Percentiles rank a stretch among this genome's conserved stretches.
Evolutionary conservation across 2,113 vertebrate genomes (phyloP).

Genomic region (Cryptotis parvus): DNA sequence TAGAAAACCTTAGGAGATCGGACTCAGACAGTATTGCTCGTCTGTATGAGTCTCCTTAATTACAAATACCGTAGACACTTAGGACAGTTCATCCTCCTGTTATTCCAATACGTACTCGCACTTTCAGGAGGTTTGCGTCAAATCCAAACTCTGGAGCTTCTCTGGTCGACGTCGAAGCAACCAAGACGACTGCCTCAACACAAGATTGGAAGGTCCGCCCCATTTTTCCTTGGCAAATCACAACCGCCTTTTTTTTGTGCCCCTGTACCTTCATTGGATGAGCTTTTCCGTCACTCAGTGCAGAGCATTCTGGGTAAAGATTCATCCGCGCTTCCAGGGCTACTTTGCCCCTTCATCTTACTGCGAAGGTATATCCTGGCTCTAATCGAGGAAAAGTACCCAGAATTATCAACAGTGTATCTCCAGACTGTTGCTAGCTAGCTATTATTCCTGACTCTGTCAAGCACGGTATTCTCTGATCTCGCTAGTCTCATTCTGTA

Average conservation of each 20-base stretch:
- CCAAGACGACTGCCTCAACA: neutral
- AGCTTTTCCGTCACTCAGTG: neutral
- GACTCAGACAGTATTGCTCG: too few species aligned
- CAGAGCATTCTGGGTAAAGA: slow-evolving; percentile 27
- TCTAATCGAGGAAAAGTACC: neutral
- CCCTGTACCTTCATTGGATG: neutral
- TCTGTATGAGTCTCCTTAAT: too few species aligned
- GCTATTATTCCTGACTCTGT: neutral
- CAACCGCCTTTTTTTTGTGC: neutral
- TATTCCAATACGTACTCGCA: too few species aligned
- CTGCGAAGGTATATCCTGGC: too few species aligned
- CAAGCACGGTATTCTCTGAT: neutral
- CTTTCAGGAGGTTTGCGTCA: neutral
- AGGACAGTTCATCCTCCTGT: too few species aligned
- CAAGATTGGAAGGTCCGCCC: neutral
- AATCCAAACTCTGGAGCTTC: neutral
- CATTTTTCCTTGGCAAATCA: neutral
- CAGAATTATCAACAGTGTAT: neutral
- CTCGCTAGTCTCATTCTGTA: neutral
- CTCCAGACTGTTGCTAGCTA: neutral
- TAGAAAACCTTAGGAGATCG: too few species aligned
- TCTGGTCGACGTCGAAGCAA: rapidly evolving
- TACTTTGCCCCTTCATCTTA: rapidly evolving
- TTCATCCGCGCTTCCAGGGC: neutral
- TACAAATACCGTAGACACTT: too few species aligned